Base-by-base conservation (phyloP, 2,113 vertebrate genomes). In the Axis porcinus region DNA sequence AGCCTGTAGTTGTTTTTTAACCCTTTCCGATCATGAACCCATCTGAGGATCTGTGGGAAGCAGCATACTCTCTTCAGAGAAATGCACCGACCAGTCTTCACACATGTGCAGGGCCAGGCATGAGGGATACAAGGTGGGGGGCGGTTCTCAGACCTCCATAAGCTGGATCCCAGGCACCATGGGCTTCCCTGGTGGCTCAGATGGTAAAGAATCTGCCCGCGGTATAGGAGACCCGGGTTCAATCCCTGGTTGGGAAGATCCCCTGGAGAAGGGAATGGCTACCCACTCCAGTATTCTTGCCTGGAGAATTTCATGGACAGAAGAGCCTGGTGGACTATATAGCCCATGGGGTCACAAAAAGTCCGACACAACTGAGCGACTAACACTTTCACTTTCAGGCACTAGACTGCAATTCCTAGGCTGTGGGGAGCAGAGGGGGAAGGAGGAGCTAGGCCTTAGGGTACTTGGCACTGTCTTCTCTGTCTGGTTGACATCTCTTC, bases 91-190 rank as follows among this genome's bases (percentile, higher is more conserved):
- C 25, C 2, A 8, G n/a, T 60, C 58, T 36, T 43, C 79, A 14
- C 0, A 13, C 33, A 6, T 0, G 1, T 9, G 9, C 25, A 25
- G 5, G 21, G n/a, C 15, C 6, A 2, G 25, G 50, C 4, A 2
- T 27, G 3, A 27, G 19, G 40, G 28, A 40, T 76, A 27, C 6
- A 1, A 36, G 70, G 36, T 14, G 3, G 11, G 84, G 40, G n/a
- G 23, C 0, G 0, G n/a, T 21, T 62, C 58, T 23, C 28, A 57
- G 47, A 28, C 5, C 13, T 54, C 7, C 2, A 2, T 17, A 54
- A 57, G 43, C 86, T 15, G 70, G 45, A 14, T 33, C 78, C 30
- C 78, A 81, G 47, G 47, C 28, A 43, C 70, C 40, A 76, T 7
- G 23, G 23, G 21, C 40, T 27, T 76, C 70, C 12, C 70, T 27